Evolutionary conservation across 2,113 vertebrate species (phyloP).

Genomic region (Beaufortia kweichowensis): DNA sequence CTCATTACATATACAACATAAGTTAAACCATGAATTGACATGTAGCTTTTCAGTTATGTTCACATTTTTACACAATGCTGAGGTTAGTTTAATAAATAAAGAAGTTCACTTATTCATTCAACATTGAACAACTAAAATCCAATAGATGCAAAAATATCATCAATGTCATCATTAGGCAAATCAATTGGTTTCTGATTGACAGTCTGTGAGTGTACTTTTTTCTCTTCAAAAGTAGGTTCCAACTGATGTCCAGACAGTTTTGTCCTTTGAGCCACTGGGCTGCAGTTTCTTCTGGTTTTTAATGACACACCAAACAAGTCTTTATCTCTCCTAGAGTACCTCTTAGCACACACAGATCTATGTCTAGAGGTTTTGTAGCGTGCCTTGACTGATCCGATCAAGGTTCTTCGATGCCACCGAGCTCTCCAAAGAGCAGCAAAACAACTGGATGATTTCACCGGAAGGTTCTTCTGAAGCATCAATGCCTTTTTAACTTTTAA

Average conservation of each 20-base stretch:
- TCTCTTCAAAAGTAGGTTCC: not conserved
- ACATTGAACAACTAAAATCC: conserved; percentile 60
- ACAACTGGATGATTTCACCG: conserved; percentile 8
- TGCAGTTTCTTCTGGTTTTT: not conserved
- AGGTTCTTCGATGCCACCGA: not conserved
- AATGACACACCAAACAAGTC: not conserved
- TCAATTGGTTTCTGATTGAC: not conserved
- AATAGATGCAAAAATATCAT: conserved; percentile 73
- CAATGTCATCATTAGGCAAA: conserved; percentile 63
- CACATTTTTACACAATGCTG: too few relatives aligned
- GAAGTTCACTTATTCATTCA: too few relatives aligned
- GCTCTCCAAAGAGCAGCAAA: conserved; percentile 3
- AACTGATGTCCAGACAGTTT: not conserved
- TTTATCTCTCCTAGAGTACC: not conserved
- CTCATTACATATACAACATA: too few relatives aligned
- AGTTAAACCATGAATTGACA: too few relatives aligned
- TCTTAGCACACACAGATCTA: not conserved
- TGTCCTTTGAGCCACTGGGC: not conserved
- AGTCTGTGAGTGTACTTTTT: not conserved
- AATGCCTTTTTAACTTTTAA: conserved; percentile 50
- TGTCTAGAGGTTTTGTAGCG: conserved; percentile 5
- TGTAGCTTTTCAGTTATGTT: too few relatives aligned
- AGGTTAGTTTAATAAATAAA: too few relatives aligned
- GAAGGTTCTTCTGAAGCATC: conserved; percentile 19
- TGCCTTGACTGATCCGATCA: conserved; percentile 31